Evolutionary conservation across 2,888 invertebrate species (phyloP), one percentile per base, ranked within the genome.

Genomic region (Strigamia maritima): DNA sequence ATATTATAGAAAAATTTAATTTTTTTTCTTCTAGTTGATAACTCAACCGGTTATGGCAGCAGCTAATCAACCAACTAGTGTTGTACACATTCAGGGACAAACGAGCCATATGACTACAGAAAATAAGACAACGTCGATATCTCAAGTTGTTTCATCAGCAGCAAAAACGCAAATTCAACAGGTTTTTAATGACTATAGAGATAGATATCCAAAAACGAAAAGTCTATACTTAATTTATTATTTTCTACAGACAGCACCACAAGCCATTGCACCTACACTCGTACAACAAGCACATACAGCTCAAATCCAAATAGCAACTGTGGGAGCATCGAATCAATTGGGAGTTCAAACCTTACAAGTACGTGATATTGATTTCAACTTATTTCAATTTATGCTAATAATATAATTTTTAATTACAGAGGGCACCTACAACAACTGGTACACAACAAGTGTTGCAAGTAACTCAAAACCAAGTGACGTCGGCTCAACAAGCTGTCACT

Each of bases 231-330:
- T 40, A 35, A 31, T 76, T 76, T 75, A 35, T n/a, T 22, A 44
- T 40, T 24, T 76, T 76, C 8, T n/a, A 1, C 60, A 78, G 70
- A 24, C 44, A 22, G 14, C 79, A 7, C 35, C 74, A 19, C 74
- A 35, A 38, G 22, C 79, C 19, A 44, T 75, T 19, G 74, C 75
- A 28, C 74, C 79, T 22, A 79, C 35, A 16, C 28, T 79, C 14
- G 79, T 79, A 74, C 74, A 70, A 75, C 79, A 79, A 75, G 28
- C 74, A 24, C 78, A 78, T 16, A 31, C 78, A 26, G 40, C 80
- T 10, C 79, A 79, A 19, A 75, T 80, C 24, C 80, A 80, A 75
- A 77, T 80, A 10, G 78, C 80, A 38, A 38, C 79, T n/a, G 70
- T 79, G 35, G 77, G 78, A 31, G 77, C 76, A 35, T 70, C 77